These are phyloP conservation scores for Apostichopus japonicus DNA, from an alignment of 35 echinoderm and acorn worm genomes.

Conservation along the genomic window DNA sequence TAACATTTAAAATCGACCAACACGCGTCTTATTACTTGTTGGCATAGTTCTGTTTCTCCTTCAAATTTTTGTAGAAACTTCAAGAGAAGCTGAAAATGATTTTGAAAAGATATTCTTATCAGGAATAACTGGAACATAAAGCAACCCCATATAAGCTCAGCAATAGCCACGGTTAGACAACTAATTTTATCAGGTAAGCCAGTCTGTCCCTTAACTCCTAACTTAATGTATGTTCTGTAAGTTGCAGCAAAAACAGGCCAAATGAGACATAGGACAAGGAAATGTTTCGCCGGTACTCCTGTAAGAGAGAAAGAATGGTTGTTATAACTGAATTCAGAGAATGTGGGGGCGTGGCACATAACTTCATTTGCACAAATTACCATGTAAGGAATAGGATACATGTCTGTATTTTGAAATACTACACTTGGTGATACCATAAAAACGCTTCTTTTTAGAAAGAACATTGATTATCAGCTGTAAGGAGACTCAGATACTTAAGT, in stretches of 20 bases:
- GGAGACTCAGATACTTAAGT: no score
- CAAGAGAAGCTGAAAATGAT: constrained; percentile 12
- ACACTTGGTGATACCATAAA: no score
- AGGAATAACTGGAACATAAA: constrained; percentile 24
- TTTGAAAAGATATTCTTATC: constrained; percentile 28
- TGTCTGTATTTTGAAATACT: no score
- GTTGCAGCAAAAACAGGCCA: constrained; percentile 30
- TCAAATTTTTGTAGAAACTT: background rate
- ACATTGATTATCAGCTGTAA: no score
- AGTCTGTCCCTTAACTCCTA: background rate
- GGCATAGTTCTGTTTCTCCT: constrained; percentile 22
- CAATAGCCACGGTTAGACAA: background rate
- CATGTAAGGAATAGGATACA: no score
- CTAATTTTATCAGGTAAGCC: background rate
- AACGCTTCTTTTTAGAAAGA: no score
- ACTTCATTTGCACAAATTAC: no score
- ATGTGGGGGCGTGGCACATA: no score
- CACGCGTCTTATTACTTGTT: background rate
- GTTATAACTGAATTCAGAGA: no score
- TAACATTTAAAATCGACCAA: constrained; percentile 39
- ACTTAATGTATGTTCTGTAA: constrained; percentile 36
- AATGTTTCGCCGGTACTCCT: constrained; percentile 17
- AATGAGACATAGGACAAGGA: constrained; percentile 2
- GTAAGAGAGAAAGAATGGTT: background rate
- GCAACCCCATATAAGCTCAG: constrained; percentile 29